phyloP scores from a whole-genome alignment of 2,113 vertebrate genomes.

The Bombycilla garrulus region DNA sequence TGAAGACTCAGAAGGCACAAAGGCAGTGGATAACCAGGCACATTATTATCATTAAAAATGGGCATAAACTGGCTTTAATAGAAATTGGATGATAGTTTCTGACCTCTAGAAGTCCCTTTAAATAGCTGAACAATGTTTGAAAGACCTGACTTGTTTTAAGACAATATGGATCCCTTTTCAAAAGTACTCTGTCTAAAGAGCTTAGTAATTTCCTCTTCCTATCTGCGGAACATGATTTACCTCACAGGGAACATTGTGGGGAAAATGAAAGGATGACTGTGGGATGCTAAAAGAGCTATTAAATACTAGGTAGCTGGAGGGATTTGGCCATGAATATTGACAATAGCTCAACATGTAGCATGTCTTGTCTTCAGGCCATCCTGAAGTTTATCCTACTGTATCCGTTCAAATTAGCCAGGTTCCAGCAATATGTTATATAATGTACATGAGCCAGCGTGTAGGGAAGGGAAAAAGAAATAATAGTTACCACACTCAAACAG shows the following conservation, averaged over 20 bases:
- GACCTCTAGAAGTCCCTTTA: neutral
- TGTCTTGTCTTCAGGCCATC: neutral
- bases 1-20: neutral
- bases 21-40: neutral
- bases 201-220: neutral
- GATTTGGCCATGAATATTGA: neutral
- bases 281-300: neutral
- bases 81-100: neutral
- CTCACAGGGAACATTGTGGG: neutral
- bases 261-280: neutral
- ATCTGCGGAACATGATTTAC: neutral
- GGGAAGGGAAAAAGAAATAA: neutral
- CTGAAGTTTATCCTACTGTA: neutral
- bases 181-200: neutral
- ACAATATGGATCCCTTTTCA: neutral
- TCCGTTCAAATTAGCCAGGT: conserved; percentile 12
- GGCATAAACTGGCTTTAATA: neutral
- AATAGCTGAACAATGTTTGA: neutral
- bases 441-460: neutral
- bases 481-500: neutral
- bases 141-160: neutral
- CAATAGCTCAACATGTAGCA: neutral
- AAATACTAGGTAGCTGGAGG: neutral
- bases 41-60: neutral
- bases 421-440: neutral